Conservation (phyloP, 2,113 vertebrate genomes). For the Mugil cephalus region DNA sequence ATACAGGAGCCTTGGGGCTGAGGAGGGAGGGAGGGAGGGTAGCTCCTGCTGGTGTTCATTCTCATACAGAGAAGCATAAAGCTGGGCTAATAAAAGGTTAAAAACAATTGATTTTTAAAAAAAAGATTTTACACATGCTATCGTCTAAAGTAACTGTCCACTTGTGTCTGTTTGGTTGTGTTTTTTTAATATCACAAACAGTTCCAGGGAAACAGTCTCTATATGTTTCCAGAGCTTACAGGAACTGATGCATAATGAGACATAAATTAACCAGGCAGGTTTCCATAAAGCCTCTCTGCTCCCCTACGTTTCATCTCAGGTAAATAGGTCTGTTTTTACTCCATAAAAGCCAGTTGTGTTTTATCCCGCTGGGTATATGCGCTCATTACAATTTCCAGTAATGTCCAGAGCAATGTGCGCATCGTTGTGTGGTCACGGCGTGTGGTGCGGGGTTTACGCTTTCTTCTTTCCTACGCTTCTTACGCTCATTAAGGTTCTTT, state of each 20-base stretch:
- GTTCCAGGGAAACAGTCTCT: slow-evolving; percentile 45
- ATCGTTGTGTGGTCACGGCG: neutral
- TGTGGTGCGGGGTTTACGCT: neutral
- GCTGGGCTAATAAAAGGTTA: too few relatives aligned
- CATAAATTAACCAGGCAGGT: slow-evolving; percentile 33
- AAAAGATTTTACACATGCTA: neutral
- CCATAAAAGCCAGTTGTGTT: slow-evolving; percentile 39
- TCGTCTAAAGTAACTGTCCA: neutral
- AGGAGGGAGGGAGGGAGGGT: neutral
- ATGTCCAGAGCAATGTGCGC: slow-evolving; percentile 33
- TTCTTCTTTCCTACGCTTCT: neutral
- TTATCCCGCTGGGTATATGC: slow-evolving; percentile 30
- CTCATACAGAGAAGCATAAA: slow-evolving; percentile 11
- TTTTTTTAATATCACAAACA: slow-evolving; percentile 24
- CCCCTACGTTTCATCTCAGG: slow-evolving; percentile 41
- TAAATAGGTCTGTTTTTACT: slow-evolving; percentile 52
- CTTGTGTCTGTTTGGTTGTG: slow-evolving; percentile 10
- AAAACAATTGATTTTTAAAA: too few relatives aligned
- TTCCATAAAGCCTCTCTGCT: slow-evolving; percentile 36
- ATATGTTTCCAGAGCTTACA: slow-evolving; percentile 13
- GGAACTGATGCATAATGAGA: slow-evolving; percentile 14
- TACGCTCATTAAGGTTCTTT: neutral
- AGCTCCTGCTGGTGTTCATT: neutral
- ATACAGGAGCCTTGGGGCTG: slow-evolving; percentile 19
- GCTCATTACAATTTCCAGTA: slow-evolving; percentile 51